Evolutionary conservation across 2,888 invertebrate species (phyloP), one percentile per base, ranked within the genome.

Genomic region (Lydus trimaculatus): DNA sequence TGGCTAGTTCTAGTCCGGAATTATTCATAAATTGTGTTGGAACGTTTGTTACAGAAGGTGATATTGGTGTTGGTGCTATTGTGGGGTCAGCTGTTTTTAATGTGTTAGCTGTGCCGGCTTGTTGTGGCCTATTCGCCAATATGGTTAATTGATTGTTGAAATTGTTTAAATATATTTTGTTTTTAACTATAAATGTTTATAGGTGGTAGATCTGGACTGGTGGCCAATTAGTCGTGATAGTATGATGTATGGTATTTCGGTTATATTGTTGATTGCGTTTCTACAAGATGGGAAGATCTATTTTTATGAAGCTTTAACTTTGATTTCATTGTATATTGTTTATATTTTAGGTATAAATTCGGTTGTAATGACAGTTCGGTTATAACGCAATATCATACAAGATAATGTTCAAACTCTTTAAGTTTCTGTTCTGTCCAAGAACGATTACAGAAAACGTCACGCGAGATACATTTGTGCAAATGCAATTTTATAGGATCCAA

Each of bases 1-100:
- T 94, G 0, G 96, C 96, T 0, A 95, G 94, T 61, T 94, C 94
- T 0, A 93, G 94, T 36, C 95, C 96, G 0, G 96, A 96, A 85
- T 87, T 95, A 65, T 96, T 95, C 86, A 93, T 95, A 73, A 94
- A 94, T 84, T 90, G 93, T 70, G 91, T 96, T 31, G 95, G 93
- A 39, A 93, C 94, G 0, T 94, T 94, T 81, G 89, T 93, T 72
- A 92, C 93, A 0, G 91, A 92, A 78, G 92, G 93, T 0, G 94
- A 0, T 82, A 85, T 93, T 25, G 93, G 93, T 0, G 90, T 93
- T 8, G 93, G 93, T 0, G 92, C 93, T 15, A 90, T 94, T 60
- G 92, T 94, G 0, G 93, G 92, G 56, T 92, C 92, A 4, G 93
- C 93, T 5, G 92, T 93, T 11, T 94, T 93, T 85, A 94, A 94